phyloP scores from a whole-genome alignment of 2,113 vertebrate species.

The Rhagologus leucostigma region DNA sequence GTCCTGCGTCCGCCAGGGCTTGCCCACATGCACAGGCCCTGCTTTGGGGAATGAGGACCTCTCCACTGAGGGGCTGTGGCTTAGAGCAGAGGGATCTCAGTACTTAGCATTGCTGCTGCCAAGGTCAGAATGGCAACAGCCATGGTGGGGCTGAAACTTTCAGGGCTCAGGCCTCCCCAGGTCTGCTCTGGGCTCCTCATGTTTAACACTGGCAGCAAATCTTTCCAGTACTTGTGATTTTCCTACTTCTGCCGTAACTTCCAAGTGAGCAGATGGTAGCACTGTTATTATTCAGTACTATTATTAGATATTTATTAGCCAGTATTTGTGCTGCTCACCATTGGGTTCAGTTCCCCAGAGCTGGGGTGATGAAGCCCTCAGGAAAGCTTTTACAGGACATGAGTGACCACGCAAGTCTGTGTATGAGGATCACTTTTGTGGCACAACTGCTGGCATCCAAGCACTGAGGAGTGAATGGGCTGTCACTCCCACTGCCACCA shows the following conservation, averaged over 20 bases:
- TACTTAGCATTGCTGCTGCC: background rate
- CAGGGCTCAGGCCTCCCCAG: background rate
- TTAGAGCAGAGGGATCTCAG: background rate
- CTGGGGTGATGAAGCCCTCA: background rate
- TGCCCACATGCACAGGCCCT: background rate
- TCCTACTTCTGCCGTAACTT: background rate
- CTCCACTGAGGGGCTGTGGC: background rate
- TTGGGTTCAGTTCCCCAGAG: background rate
- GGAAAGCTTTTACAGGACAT: background rate
- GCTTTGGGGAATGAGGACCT: background rate
- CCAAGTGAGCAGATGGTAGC: background rate
- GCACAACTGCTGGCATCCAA: background rate
- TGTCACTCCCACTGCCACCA: background rate
- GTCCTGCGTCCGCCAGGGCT: fast-evolving
- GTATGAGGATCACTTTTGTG: background rate
- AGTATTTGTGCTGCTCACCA: background rate
- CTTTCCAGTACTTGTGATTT: background rate
- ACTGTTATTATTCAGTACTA: background rate
- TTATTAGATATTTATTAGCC: background rate
- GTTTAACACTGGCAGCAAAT: background rate
- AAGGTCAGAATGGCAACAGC: background rate
- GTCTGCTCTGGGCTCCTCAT: background rate
- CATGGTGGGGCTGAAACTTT: background rate
- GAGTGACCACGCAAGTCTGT: fast-evolving
- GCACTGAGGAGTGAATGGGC: background rate